Evolutionary conservation across 2,113 vertebrate species (phyloP).

Genomic region (Micromys minutus): DNA sequence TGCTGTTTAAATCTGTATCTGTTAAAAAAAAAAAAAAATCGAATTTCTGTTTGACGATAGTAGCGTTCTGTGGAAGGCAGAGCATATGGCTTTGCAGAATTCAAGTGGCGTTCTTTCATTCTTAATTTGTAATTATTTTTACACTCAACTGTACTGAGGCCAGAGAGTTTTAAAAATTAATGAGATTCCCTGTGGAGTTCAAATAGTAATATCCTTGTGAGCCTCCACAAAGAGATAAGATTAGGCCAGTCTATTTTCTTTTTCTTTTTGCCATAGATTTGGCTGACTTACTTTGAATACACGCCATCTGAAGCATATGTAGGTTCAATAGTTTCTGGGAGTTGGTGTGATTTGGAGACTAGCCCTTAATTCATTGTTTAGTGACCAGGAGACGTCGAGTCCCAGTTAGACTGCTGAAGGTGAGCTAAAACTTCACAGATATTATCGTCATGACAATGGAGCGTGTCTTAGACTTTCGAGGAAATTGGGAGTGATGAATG

Average conservation of each 20-base stretch:
- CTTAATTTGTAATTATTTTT: conserved; percentile 89
- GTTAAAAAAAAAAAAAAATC: conserved; percentile 44
- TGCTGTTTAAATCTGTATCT: conserved; percentile 74
- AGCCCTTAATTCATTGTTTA: conserved; percentile 39
- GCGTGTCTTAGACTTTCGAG: conserved; percentile 72
- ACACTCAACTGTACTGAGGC: conserved; percentile 84
- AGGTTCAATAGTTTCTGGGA: conserved; percentile 62
- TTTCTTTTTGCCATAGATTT: conserved; percentile 72
- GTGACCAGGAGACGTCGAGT: conserved; percentile 8
- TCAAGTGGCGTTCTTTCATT: conserved; percentile 82
- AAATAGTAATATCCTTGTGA: conserved; percentile 83
- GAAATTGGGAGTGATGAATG: conserved; percentile 75
- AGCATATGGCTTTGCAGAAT: conserved; percentile 81
- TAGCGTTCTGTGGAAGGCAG: conserved; percentile 67
- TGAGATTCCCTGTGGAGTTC: conserved; percentile 87
- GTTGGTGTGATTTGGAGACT: conserved; percentile 31
- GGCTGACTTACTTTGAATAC: conserved; percentile 70
- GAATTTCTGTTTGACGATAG: conserved; percentile 73
- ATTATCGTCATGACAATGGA: conserved; percentile 42
- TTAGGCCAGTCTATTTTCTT: conserved; percentile 68
- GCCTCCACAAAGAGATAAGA: conserved; percentile 79
- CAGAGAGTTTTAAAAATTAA: conserved; percentile 90
- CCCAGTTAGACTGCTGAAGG: not conserved
- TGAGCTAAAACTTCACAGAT: conserved; percentile 61
- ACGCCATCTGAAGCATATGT: conserved; percentile 53